Conservation (phyloP, 2,888 invertebrate species). For the Hedya salicella region DNA sequence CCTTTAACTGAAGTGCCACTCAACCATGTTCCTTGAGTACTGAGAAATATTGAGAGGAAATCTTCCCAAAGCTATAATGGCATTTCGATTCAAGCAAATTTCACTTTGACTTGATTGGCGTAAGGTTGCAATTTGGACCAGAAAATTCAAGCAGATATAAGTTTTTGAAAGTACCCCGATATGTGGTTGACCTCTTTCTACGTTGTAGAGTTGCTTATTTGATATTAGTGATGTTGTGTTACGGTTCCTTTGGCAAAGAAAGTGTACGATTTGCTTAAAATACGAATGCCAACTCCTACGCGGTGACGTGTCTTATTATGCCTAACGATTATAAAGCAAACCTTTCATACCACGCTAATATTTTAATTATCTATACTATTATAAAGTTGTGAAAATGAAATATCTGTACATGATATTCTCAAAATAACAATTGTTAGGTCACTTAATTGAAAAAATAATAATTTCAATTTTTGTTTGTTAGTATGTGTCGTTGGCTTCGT, state of each 20-base stretch:
- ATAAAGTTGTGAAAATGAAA: no score
- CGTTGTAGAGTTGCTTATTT: slow-evolving; percentile 13
- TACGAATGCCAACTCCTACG: no score
- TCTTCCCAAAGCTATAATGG: background rate
- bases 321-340: no score
- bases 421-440: no score
- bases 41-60: slow-evolving; percentile 12
- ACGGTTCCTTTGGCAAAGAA: background rate
- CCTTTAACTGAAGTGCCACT: slow-evolving; percentile 23
- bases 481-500: no score
- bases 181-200: slow-evolving; percentile 11
- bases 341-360: no score
- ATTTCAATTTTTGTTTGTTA: no score
- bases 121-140: background rate
- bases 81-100: background rate
- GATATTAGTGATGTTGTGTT: background rate
- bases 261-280: background rate
- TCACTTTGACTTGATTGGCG: background rate
- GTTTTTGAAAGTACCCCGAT: background rate
- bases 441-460: no score
- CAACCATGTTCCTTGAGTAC: background rate
- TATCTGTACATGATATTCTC: no score
- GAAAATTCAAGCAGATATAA: background rate
- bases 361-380: no score
- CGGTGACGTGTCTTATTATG: no score